Percentiles rank a stretch among this genome's conserved stretches.
These are phyloP conservation scores for Scomber colias DNA, from an alignment of 2,113 vertebrate genomes.

Conservation along the genomic window DNA sequence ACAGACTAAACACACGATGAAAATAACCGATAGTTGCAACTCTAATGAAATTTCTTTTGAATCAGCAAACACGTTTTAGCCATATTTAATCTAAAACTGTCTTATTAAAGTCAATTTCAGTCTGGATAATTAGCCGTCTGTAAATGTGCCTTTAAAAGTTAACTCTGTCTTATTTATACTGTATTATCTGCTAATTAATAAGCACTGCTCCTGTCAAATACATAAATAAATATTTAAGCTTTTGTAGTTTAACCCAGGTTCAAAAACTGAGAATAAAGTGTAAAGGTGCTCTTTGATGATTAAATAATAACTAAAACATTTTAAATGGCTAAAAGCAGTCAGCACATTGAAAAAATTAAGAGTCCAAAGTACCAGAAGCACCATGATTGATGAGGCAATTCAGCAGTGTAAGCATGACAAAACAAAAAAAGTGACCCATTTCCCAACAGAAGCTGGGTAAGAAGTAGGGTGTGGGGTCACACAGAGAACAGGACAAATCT, in stretches of 20 bases:
- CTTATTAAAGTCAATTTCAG: too few relatives aligned
- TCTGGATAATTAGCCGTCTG: too few relatives aligned
- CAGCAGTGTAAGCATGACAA: conserved; percentile 25
- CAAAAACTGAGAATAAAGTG: neutral
- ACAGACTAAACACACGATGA: too few relatives aligned
- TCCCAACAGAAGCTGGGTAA: neutral
- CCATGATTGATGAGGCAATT: conserved; percentile 17
- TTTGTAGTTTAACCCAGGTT: neutral
- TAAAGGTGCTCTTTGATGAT: neutral
- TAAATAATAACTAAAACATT: neutral
- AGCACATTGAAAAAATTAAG: neutral
- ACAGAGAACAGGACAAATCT: neutral
- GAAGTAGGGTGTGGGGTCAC: neutral
- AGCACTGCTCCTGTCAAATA: too few relatives aligned
- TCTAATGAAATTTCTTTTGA: too few relatives aligned
- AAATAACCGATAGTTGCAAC: too few relatives aligned
- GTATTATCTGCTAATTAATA: too few relatives aligned
- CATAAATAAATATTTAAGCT: too few relatives aligned
- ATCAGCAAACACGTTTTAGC: neutral
- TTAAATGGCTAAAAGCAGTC: neutral
- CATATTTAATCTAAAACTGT: neutral
- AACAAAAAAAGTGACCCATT: conserved; percentile 10
- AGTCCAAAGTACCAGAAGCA: conserved; percentile 17
- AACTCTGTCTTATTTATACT: too few relatives aligned
- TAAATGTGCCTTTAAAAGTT: too few relatives aligned